phyloP scores from a whole-genome alignment of 2,888 invertebrate species.

The Himalopsyche japonica region DNA sequence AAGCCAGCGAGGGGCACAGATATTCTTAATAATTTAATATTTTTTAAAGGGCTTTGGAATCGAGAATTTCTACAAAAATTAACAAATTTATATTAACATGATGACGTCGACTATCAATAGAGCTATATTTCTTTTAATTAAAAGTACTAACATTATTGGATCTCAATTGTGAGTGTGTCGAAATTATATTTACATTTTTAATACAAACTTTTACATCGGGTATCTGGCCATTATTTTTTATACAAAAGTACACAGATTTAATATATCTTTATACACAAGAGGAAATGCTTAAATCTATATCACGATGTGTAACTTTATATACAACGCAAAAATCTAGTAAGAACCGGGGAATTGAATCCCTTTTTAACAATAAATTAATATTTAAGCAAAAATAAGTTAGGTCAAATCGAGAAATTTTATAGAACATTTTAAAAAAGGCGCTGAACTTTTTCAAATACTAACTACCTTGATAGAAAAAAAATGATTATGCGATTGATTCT shows the following conservation, averaged over 20 bases:
- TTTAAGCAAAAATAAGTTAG: too few species aligned
- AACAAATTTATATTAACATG: constrained; percentile 32
- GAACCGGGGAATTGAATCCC: too few species aligned
- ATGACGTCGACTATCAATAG: constrained; percentile 33
- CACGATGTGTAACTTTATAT: background rate
- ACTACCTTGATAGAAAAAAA: too few species aligned
- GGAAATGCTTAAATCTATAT: background rate
- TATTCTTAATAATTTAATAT: constrained; percentile 5
- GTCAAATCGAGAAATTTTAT: too few species aligned
- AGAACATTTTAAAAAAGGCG: too few species aligned
- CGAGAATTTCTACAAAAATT: constrained; percentile 27
- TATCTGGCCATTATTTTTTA: constrained; percentile 33
- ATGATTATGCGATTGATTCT: too few species aligned
- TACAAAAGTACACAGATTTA: constrained; percentile 20
- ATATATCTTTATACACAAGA: background rate
- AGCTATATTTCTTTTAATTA: constrained; percentile 35
- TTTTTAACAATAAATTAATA: too few species aligned
- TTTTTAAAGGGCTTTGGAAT: constrained; percentile 34
- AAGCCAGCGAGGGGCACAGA: constrained; percentile 8
- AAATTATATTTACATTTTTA: constrained; percentile 31
- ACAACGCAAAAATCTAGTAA: background rate
- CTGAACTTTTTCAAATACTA: too few species aligned
- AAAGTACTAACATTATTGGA: constrained; percentile 32
- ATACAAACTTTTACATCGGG: constrained; percentile 25
- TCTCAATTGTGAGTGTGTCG: constrained; percentile 7